A percentile compares a stretch with the other conserved stretches of the same genome.
Evolutionary conservation across 2,113 vertebrate genomes (phyloP).

Genomic region (Planiliza haematocheilus): DNA sequence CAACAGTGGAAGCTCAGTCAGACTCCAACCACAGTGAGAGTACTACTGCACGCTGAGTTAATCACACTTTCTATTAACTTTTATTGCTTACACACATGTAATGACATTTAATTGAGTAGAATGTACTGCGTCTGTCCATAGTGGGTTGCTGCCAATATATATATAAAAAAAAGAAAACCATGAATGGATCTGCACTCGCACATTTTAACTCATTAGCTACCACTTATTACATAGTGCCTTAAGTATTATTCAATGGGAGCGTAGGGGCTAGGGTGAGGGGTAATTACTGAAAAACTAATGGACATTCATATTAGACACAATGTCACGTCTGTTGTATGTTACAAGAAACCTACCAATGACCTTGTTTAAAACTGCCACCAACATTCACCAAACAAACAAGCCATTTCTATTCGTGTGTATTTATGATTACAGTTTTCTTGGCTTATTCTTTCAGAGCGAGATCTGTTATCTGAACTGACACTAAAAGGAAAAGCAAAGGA

Average conservation of each 20-base stretch:
- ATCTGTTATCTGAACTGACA: not conserved
- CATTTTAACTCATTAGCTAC: not conserved
- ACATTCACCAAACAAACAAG: not conserved
- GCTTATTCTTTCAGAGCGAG: not conserved
- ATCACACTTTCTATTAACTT: slow-evolving; percentile 71
- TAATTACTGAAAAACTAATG: too few species aligned
- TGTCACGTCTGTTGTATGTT: too few species aligned
- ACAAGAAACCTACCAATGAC: too few species aligned
- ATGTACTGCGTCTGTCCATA: slow-evolving; percentile 19
- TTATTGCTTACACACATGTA: slow-evolving; percentile 67
- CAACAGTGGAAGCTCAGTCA: slow-evolving; percentile 43
- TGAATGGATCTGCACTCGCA: slow-evolving; percentile 12
- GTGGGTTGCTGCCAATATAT: not conserved
- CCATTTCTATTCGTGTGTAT: not conserved
- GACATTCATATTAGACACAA: not conserved
- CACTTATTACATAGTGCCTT: not conserved
- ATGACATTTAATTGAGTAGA: slow-evolving; percentile 56
- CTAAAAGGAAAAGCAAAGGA: not conserved
- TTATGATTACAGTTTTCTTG: not conserved
- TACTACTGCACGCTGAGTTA: slow-evolving; percentile 59
- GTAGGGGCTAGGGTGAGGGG: too few species aligned
- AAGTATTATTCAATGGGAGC: not conserved
- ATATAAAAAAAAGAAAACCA: not conserved
- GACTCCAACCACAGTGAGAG: slow-evolving; percentile 54
- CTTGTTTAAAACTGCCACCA: too few species aligned